phyloP scores from a whole-genome alignment of 2,888 invertebrate species.

The Pyrrhia umbra region DNA sequence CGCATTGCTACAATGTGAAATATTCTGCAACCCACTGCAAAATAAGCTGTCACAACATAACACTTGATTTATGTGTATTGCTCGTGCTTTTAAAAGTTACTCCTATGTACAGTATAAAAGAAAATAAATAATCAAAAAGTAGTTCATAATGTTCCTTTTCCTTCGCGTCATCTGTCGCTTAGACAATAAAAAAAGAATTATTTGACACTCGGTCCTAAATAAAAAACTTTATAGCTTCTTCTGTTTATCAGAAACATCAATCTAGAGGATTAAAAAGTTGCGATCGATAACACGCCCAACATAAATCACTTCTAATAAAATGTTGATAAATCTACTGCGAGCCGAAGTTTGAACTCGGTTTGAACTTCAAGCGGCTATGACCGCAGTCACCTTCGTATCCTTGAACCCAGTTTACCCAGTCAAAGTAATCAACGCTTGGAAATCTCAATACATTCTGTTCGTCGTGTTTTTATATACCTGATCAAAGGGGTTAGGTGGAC shows the following conservation, averaged over 20 bases:
- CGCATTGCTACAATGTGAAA: conserved; percentile 53
- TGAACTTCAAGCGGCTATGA: conserved; percentile 48
- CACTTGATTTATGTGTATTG: conserved; percentile 49
- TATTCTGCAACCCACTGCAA: conserved; percentile 41
- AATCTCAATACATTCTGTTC: conserved; percentile 53
- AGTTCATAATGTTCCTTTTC: background rate
- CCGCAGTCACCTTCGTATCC: conserved; percentile 51
- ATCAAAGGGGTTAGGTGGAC: conserved; percentile 26
- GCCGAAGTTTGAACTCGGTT: conserved; percentile 40
- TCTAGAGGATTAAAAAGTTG: conserved; percentile 26
- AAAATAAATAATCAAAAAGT: background rate
- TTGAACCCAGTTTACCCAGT: conserved; percentile 42
- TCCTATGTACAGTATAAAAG: background rate
- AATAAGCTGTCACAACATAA: conserved; percentile 55
- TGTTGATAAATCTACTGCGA: conserved; percentile 34
- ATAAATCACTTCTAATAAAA: conserved; percentile 43
- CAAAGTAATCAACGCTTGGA: conserved; percentile 43
- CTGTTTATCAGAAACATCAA: conserved; percentile 22
- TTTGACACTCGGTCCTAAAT: background rate
- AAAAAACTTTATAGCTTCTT: background rate
- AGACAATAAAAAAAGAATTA: background rate
- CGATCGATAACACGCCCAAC: conserved; percentile 25
- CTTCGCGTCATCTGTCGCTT: background rate
- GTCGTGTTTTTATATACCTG: conserved; percentile 26
- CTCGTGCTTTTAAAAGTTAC: conserved; percentile 28